Evolutionary conservation across 2,113 vertebrate genomes (phyloP), one percentile per base, ranked within the genome.

Genomic region (Scomber japonicus): DNA sequence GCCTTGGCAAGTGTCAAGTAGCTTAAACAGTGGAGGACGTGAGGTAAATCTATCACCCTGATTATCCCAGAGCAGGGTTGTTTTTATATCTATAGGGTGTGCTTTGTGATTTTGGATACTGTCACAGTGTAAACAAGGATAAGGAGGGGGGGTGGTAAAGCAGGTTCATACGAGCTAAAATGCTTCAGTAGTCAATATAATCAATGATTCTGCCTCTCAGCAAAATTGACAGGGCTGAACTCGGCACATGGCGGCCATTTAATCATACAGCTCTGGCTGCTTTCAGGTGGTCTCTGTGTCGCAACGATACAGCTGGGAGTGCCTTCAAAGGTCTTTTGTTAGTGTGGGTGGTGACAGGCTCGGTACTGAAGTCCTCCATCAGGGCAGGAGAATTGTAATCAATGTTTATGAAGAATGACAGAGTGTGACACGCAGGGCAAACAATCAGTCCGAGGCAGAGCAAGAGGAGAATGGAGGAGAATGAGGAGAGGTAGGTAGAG

Each of bases 141-240:
- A 49, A 71, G 44, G 35, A 7, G 9, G 44, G 35, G 35, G 9
- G 44, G 44, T 14, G 44, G 44, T 16, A 46, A 87, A 54, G 53
- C 60, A 24, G 30, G 68, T n/a, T 59, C 55, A 5, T 10, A 14
- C 40, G 13, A 1, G 19, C 48, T 31, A 12, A 66, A 82, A 83
- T 21, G 64, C 80, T 71, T 57, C 66, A 71, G 50, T 55, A 12
- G 45, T 86, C 83, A 65, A 79, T 80, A 62, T 3, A 83, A 89
- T 87, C 82, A 75, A 80, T 81, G 51, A 73, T 62, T 74, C 68
- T 72, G 71, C 81, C 87, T 83, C 64, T 87, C 82, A 91, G 78
- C 76, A 15, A 78, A 87, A 84, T 73, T 66, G 80, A 81, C 68
- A 27, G 16, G 72, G 72, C 44, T 82, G 78, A 77, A 66, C 80